Base-by-base conservation (phyloP, 2,888 invertebrate genomes). In the Koerneria pararmatus region DNA sequence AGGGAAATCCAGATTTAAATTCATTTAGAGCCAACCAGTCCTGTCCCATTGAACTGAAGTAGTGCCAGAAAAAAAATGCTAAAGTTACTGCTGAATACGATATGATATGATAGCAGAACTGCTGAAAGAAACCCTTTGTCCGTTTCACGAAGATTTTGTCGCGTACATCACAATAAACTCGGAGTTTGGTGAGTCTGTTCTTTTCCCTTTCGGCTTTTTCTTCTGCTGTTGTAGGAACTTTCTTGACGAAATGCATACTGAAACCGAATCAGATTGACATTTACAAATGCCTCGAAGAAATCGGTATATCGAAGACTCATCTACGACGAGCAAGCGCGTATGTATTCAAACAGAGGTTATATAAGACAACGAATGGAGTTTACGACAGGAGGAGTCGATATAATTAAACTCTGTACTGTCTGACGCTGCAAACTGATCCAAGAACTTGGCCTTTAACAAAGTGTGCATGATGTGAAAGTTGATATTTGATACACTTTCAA, bases 161-260 rank as follows among this genome's bases (percentile, higher is more conserved):
- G 6, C 73, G 66, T 15, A 69, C 70, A 24, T 68, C 62, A 6
- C 67, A 46, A 58, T 70, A 77, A 24, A 67, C 58, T 29, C 71
- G 65, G 8, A 72, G 32, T 56, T 74, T 71, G 37, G 67, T 69
- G 11, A 66, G 65, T 19, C 71, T 63, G 65, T 74, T 71, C 46
- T 69, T 70, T 51, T 66, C 66, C 61, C 72, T 74, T 4, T 66
- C 70, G 19, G 67, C 70, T 59, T 71, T 69, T 56, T 77, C 74
- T 49, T 76, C 75, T 51, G 74, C 77, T 19, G 70, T 75, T 2
- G 74, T 74, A 11, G 75, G 75, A 32, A 71, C 71, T 66, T 78
- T 79, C 67, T 76, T 75, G 27, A 78, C 75, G 66, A 75, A 75
- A 73, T 79, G 79, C 79, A 79, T 79, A 8, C 51, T 61, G 48